These are phyloP conservation scores for Onthophagus sagittarius DNA, from an alignment of 2,888 invertebrate species.

Conservation along the genomic window DNA sequence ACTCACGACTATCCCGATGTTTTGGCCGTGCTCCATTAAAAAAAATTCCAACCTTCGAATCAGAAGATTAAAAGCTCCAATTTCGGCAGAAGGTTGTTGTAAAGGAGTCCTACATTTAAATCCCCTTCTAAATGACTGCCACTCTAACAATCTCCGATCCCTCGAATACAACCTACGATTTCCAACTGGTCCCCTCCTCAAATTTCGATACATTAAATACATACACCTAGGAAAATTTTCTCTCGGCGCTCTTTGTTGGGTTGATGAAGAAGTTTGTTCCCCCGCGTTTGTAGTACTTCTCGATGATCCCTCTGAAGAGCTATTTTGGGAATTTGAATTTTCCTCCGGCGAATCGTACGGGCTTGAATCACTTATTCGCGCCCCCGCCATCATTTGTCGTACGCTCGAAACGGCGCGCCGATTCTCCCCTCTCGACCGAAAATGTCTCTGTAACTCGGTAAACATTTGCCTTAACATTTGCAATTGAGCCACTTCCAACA, in stretches of 20 bases:
- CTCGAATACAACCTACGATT: conserved; percentile 36
- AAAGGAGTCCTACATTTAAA: conserved; percentile 24
- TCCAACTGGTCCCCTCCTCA: conserved; percentile 35
- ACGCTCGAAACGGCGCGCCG: conserved; percentile 44
- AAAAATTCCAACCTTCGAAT: conserved; percentile 30
- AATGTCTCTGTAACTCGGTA: conserved; percentile 59
- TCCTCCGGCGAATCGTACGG: conserved; percentile 40
- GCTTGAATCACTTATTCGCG: conserved; percentile 45
- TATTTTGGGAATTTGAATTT: conserved; percentile 28
- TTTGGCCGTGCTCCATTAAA: conserved; percentile 32
- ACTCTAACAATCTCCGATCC: conserved; percentile 26
- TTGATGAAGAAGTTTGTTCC: neutral
- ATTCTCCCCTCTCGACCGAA: conserved; percentile 53
- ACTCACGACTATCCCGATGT: conserved; percentile 23
- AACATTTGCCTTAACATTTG: conserved; percentile 62
- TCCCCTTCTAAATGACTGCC: conserved; percentile 30
- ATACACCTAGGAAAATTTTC: conserved; percentile 37
- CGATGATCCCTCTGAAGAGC: conserved; percentile 4
- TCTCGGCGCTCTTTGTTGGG: conserved; percentile 9
- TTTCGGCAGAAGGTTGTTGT: conserved; percentile 20
- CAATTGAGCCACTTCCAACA: conserved; percentile 50
- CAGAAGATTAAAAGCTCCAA: conserved; percentile 30
- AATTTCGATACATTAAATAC: conserved; percentile 36
- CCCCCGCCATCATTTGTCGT: conserved; percentile 49
- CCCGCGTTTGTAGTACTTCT: neutral